Percentiles rank a stretch among this genome's conserved stretches.
These are phyloP conservation scores for Drosophila kikkawai DNA, from an alignment of 1,140 invertebrate genomes.

Conservation along the genomic window DNA sequence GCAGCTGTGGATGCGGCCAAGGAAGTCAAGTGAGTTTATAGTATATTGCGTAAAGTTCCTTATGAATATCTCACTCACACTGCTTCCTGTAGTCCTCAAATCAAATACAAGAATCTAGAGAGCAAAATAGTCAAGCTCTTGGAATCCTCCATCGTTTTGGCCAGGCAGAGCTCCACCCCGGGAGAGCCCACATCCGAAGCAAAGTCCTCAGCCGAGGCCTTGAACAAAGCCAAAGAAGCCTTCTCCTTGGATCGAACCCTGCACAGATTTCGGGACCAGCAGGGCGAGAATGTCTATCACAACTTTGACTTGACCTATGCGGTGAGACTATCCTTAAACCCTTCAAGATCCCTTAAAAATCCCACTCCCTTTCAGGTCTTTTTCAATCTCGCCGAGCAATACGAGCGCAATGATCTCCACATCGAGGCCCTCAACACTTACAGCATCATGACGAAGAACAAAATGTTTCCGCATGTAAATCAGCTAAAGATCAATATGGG, in stretches of 20 bases:
- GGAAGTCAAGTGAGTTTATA: conserved; percentile 87
- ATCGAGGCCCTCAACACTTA: conserved; percentile 98
- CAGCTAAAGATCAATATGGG: conserved; percentile 99
- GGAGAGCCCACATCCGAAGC: conserved; percentile 48
- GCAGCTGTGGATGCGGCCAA: conserved; percentile 87
- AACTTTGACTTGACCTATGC: conserved; percentile 98
- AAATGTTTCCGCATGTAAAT: conserved; percentile 94
- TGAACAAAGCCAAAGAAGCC: conserved; percentile 98
- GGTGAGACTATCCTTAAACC: conserved; percentile 86
- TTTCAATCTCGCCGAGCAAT: conserved; percentile 97
- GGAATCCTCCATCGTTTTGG: conserved; percentile 91
- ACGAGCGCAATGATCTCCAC: conserved; percentile 96
- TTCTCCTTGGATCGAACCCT: conserved; percentile 95
- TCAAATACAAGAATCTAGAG: conserved; percentile 94
- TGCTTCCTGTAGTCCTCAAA: conserved; percentile 88
- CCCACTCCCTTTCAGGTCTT: conserved; percentile 89
- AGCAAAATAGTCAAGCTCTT: conserved; percentile 93
- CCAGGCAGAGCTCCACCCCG: conserved; percentile 31
- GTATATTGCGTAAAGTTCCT: too few relatives aligned
- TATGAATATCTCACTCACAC: background rate
- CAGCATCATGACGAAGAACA: conserved; percentile 94
- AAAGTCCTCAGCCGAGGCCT: conserved; percentile 85
- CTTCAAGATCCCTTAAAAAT: background rate
- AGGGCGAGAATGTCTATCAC: conserved; percentile 92
- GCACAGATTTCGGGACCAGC: conserved; percentile 96